Evolutionary conservation across 2,797 vertebrate species (phyloP).

Genomic region (Sebastiscus albofasciatus): DNA sequence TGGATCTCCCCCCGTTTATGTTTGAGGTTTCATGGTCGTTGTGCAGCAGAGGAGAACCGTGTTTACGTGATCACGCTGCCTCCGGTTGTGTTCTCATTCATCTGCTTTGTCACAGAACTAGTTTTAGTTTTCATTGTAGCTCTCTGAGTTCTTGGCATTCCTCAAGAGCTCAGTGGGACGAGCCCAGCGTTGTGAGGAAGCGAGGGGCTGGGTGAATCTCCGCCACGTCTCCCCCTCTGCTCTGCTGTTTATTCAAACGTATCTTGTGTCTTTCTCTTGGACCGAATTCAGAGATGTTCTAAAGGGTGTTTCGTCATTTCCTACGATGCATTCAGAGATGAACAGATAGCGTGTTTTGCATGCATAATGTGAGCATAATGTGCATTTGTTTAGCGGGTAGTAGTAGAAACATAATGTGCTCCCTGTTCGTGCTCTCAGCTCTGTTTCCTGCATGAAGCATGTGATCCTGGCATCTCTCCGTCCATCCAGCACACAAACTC

Average conservation of each 20-base stretch:
- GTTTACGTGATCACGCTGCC: background rate
- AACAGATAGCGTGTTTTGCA: background rate
- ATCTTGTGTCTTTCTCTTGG: background rate
- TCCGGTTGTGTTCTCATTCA: slow-evolving; percentile 19
- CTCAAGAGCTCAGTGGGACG: slow-evolving; percentile 19
- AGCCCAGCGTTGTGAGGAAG: background rate
- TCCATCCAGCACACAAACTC: slow-evolving; percentile 14
- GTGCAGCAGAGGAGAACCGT: background rate
- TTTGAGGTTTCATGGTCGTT: background rate
- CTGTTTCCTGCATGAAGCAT: slow-evolving; percentile 42
- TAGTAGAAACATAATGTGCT: slow-evolving; percentile 1
- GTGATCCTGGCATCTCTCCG: slow-evolving; percentile 36
- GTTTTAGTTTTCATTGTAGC: slow-evolving; percentile 31
- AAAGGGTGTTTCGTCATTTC: background rate
- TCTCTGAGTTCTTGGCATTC: slow-evolving; percentile 55
- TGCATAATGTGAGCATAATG: background rate
- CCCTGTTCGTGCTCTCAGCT: slow-evolving; percentile 4
- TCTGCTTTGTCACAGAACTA: slow-evolving; percentile 36
- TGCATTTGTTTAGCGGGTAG: background rate
- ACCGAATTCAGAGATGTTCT: background rate
- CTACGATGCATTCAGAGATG: background rate
- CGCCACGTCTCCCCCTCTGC: background rate
- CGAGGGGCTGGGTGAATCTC: slow-evolving; percentile 6
- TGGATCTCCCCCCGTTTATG: background rate
- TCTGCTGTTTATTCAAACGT: background rate